phyloP scores from a whole-genome alignment of 2,113 vertebrate species.

The Azemiops feae region DNA sequence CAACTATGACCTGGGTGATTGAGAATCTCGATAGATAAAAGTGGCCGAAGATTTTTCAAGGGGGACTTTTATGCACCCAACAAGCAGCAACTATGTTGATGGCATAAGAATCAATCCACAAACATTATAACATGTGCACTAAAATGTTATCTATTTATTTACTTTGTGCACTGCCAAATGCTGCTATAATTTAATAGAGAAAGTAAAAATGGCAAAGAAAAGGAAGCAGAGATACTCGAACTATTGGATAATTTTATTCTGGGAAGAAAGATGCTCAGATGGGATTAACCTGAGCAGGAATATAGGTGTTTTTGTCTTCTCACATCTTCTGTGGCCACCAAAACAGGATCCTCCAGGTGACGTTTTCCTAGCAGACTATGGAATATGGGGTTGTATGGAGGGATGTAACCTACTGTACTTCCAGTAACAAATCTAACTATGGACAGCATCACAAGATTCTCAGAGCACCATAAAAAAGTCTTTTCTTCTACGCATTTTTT shows the following conservation, averaged over 20 bases:
- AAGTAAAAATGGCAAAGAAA: not conserved
- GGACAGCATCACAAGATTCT: not conserved
- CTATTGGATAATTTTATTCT: not conserved
- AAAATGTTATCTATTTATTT: not conserved
- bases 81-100: not conserved
- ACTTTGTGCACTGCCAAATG: not conserved
- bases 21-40: not conserved
- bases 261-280: not conserved
- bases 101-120: not conserved
- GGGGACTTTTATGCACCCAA: not conserved
- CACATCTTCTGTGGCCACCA: not conserved
- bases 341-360: not conserved
- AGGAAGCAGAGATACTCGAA: not conserved
- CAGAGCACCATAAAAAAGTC: not conserved
- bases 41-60: not conserved
- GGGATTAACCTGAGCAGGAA: not conserved
- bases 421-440: not conserved
- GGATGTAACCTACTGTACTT: not conserved
- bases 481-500: not conserved
- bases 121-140: not conserved
- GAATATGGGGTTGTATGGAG: not conserved
- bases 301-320: not conserved
- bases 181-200: not conserved
- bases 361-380: not conserved
- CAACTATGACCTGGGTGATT: not conserved